Conservation (phyloP, 1,140 invertebrate species). For the Cyphomyrmex costatus region DNA sequence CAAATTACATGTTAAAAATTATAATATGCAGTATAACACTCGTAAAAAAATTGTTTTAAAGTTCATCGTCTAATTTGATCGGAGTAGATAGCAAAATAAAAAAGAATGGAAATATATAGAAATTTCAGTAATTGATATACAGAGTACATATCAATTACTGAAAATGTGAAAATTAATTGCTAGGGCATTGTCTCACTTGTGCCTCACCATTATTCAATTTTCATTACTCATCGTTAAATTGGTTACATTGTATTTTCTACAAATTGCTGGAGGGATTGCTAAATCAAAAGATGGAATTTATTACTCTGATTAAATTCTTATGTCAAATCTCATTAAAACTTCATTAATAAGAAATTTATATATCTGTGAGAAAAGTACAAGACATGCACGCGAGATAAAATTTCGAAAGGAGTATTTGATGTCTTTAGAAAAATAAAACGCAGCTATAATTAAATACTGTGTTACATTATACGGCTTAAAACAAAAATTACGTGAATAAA, state of each 20-base stretch:
- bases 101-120: not conserved
- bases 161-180: constrained; percentile 16
- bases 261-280: constrained; percentile 7
- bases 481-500: no score
- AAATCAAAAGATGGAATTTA: not conserved
- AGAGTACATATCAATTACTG: constrained; percentile 21
- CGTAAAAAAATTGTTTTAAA: not conserved
- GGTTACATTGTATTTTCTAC: constrained; percentile 36
- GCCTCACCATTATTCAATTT: constrained; percentile 34
- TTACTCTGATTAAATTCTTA: constrained; percentile 6
- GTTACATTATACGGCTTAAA: no score
- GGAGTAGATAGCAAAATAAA: not conserved
- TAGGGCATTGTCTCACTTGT: not conserved
- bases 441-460: no score
- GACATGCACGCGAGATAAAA: not conserved
- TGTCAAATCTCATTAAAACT: not conserved
- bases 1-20: not conserved
- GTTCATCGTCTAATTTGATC: not conserved
- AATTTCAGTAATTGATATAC: constrained; percentile 23
- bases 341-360: constrained; percentile 17
- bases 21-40: no score
- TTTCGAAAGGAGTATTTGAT: not conserved
- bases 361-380: not conserved
- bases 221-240: constrained; percentile 39
- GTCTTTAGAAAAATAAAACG: no score